Evolutionary conservation across 2,113 vertebrate genomes (phyloP), one percentile per base, ranked within the genome.

Genomic region (Phycodurus eques): DNA sequence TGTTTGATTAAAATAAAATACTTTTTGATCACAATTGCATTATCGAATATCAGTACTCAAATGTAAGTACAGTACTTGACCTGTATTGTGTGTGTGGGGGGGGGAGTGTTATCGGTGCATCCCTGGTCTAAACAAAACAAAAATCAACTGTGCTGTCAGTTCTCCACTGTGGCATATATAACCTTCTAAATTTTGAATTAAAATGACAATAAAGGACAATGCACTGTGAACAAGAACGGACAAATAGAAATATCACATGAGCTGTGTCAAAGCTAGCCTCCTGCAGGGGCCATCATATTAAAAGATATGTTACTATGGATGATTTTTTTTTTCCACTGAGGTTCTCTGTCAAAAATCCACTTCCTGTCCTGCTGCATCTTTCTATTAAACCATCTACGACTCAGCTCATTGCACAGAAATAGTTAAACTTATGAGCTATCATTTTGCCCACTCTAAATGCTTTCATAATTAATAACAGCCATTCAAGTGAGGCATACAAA

Each of bases 391-490:
- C 82, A 61, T 51, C 68, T 31, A 76, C 77, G 75, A 83, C 75
- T 46, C 78, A 49, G 74, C 68, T 42, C 70, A 79, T 74, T 82
- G 81, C 80, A 83, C 62, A 84, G 75, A 68, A 77, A 73, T 72
- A 84, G 78, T 90, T 86, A 87, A 88, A 79, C 81, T 87, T 88
- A 89, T 87, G 88, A 87, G 81, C 83, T 88, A 83, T 86, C 78
- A 85, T 81, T 89, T 86, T 80, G 74, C 75, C 66, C 17, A 68
- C 88, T 88, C 81, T 77, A 74, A 86, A 76, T 73, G 83, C 82
- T 83, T 86, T 86, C 71, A 82, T 85, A 88, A 89, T 88, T 89
- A 88, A 89, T 75, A 86, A 76, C 71, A 76, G 75, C 80, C 73
- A 83, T 75, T 88, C 80, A 73, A 78, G 86, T 89, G 84, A 86